Evolutionary conservation across 2,113 vertebrate genomes (phyloP).

Genomic region (Emydocephalus ijimae): DNA sequence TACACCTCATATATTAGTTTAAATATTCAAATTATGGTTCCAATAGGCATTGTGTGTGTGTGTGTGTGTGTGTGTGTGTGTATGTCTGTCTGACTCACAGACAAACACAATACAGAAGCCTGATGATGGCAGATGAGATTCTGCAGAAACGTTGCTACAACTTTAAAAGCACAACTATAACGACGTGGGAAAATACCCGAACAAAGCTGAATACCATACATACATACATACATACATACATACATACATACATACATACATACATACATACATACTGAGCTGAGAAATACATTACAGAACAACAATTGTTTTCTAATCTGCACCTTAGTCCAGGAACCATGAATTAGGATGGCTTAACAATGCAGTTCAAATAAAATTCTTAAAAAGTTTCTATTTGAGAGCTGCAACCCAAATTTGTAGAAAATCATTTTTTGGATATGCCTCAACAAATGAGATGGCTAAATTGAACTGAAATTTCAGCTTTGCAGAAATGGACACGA

Average conservation of each 20-base stretch:
- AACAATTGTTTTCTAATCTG: neutral
- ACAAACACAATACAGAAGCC: no score
- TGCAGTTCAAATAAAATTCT: neutral
- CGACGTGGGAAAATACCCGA: no score
- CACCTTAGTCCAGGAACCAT: neutral
- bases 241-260: no score
- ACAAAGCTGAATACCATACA: no score
- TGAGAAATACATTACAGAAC: neutral
- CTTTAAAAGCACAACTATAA: no score
- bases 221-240: no score
- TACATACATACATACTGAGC: neutral
- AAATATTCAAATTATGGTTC: neutral
- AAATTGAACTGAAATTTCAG: constrained; percentile 16
- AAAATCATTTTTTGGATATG: neutral
- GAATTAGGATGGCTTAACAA: neutral
- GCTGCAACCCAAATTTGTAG: neutral
- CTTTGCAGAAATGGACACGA: neutral
- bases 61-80: no score
- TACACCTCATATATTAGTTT: neutral
- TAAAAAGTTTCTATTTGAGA: neutral
- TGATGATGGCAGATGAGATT: no score
- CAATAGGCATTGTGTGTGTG: neutral
- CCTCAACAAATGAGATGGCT: constrained; percentile 1
- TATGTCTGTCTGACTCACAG: no score
- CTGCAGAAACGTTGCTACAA: no score